Percentiles rank a stretch among this genome's conserved stretches.
Evolutionary conservation across 2,113 vertebrate genomes (phyloP).

Genomic region (Limanda limanda): DNA sequence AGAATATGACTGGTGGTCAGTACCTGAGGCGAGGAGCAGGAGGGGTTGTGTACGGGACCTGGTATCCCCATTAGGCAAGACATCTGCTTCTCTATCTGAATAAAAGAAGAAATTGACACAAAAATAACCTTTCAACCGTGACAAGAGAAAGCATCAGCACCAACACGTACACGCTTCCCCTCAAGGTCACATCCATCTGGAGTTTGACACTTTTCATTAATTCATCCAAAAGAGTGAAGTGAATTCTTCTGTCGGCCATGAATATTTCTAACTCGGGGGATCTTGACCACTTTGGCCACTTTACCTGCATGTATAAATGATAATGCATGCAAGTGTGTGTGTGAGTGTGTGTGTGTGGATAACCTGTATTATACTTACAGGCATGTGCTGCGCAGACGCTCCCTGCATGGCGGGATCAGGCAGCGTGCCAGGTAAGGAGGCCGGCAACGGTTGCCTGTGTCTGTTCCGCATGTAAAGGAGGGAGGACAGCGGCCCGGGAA

Average conservation of each 20-base stretch:
- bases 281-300: constrained; percentile 48
- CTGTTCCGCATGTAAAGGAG: constrained; percentile 93
- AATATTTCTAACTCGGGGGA: constrained; percentile 44
- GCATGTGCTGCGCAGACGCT: constrained; percentile 92
- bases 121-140: constrained; percentile 46
- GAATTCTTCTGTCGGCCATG: constrained; percentile 56
- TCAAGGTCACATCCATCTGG: constrained; percentile 55
- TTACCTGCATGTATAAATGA: constrained; percentile 55
- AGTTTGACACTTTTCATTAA: constrained; percentile 56
- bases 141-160: constrained; percentile 37
- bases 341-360: constrained; percentile 22
- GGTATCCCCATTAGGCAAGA: constrained; percentile 92
- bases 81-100: constrained; percentile 94
- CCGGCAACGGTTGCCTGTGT: constrained; percentile 94
- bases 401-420: constrained; percentile 95
- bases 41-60: constrained; percentile 88
- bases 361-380: constrained; percentile 82
- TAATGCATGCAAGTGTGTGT: constrained; percentile 1
- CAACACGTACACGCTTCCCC: constrained; percentile 23
- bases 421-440: constrained; percentile 94
- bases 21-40: constrained; percentile 91
- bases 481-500: constrained; percentile 92
- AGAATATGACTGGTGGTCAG: constrained; percentile 62
- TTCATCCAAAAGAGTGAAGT: constrained; percentile 63
- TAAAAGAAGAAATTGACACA: constrained; percentile 20